Base-by-base conservation (phyloP, 2,888 invertebrate genomes). In the Dioctria linearis region DNA sequence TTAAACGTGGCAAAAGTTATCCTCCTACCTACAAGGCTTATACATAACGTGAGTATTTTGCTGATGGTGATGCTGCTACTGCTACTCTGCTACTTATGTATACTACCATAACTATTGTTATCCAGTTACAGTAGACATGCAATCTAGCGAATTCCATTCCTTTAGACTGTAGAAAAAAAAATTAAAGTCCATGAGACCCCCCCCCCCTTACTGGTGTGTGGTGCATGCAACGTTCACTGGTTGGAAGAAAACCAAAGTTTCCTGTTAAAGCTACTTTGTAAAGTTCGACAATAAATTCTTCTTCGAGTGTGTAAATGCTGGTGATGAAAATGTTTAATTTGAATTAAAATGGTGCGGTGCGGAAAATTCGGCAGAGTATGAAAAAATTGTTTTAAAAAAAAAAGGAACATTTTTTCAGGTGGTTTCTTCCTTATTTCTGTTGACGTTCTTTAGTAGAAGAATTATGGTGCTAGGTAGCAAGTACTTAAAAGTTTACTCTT, bases 1-100 rank as follows among this genome's bases (percentile, higher is more conserved):
- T 67, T 43, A 67, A 46, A 67, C 67, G 67, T 67, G 46, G 67
- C 43, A 67, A 67, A 67, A 67, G 67, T 46, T 67, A 67, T 67
- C 13, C 67, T 67, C 66, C 49, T 25, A 25, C 25, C 25, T 25
- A 5, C 6, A 49, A n/a, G 46, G 67, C 46, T 67, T 67, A 25
- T 25, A 67, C 67, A 67, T 67, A 67, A 67, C 67, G 67, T 46
- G 25, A 67, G 42, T 43, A 49, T 13, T 11, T 11, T 42, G 13
- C 66, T n/a, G 25, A 25, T 67, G 46, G 67, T 46, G 25, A 25
- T 25, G 2, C 25, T 25, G 25, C 25, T 25, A 25, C 25, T 25
- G 25, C 25, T 25, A 25, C 25, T 25, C 25, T 25, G 25, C 25
- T 25, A 25, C 25, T 25, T 25, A 25, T 25, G 25, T 25, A 25